phyloP scores from a whole-genome alignment of 2,888 invertebrate species.

The Chorisops tibialis region DNA sequence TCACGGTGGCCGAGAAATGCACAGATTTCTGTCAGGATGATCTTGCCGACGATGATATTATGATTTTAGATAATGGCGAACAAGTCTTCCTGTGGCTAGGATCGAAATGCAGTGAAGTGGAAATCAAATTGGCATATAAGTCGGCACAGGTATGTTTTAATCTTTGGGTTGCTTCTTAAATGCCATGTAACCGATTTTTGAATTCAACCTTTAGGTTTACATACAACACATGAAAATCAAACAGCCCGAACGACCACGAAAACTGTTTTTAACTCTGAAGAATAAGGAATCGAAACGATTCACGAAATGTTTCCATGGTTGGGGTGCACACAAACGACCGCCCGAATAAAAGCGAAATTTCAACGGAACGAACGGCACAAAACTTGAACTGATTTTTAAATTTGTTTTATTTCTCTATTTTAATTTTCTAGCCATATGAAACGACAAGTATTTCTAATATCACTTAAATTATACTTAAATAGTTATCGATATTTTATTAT shows the following conservation, averaged over 20 bases:
- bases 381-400: too few species aligned
- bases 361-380: too few species aligned
- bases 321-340: constrained; percentile 78
- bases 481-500: too few species aligned
- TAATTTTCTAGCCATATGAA: too few species aligned
- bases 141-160: constrained; percentile 73
- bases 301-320: constrained; percentile 98
- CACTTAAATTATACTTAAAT: too few species aligned
- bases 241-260: constrained; percentile 86
- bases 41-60: constrained; percentile 98
- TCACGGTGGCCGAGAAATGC: constrained; percentile 98
- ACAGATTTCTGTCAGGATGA: constrained; percentile 74
- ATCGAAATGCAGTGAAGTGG: constrained; percentile 94
- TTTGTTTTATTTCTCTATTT: too few species aligned
- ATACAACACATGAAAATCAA: constrained; percentile 95
- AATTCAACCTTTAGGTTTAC: constrained; percentile 76
- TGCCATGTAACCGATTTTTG: background rate
- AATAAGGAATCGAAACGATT: constrained; percentile 94
- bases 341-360: constrained; percentile 37
- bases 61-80: constrained; percentile 98
- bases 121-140: constrained; percentile 97
- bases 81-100: constrained; percentile 98
- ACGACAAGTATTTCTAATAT: too few species aligned
- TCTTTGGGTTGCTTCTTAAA: background rate
- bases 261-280: constrained; percentile 90